A percentile compares a stretch with the other conserved stretches of the same genome.
Conservation (phyloP, 2,888 invertebrate species). For the Thecocarcelia acutangulata region DNA sequence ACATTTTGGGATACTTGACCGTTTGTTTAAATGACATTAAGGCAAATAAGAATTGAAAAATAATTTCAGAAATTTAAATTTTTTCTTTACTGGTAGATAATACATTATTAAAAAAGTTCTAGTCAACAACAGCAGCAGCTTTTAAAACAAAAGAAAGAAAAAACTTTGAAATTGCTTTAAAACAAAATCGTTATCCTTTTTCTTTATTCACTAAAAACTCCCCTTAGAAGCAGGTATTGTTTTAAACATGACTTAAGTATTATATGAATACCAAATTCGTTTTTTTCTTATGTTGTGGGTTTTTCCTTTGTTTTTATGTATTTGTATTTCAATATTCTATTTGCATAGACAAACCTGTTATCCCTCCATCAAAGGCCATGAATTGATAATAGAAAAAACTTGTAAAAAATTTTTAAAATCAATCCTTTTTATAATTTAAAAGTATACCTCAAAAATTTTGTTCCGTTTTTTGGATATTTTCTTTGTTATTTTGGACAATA, state of each 20-base stretch:
- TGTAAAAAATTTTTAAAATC: constrained; percentile 34
- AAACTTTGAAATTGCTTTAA: neutral
- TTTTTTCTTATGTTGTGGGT: no score
- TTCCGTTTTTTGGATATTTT: neutral
- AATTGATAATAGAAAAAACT: constrained; percentile 33
- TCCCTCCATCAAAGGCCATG: constrained; percentile 17
- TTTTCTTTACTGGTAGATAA: no score
- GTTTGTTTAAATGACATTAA: constrained; percentile 25
- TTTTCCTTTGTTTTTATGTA: constrained; percentile 24
- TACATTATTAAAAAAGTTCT: no score
- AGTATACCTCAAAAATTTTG: constrained; percentile 13
- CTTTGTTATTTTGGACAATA: constrained; percentile 7
- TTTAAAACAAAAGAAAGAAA: neutral
- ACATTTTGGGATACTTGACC: neutral
- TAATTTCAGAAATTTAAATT: no score
- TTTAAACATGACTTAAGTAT: no score
- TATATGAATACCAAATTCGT: no score
- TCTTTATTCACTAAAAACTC: neutral
- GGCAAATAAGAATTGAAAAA: constrained; percentile 14
- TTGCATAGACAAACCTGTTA: constrained; percentile 33
- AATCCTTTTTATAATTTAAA: constrained; percentile 41
- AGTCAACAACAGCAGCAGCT: no score
- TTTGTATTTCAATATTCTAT: constrained; percentile 38
- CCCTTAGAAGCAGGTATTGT: no score
- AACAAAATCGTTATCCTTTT: constrained; percentile 16